Evolutionary conservation across 64 coral and sea anemone species (phyloP), one percentile per base, ranked within the genome.

Genomic region (Actinia equina): DNA sequence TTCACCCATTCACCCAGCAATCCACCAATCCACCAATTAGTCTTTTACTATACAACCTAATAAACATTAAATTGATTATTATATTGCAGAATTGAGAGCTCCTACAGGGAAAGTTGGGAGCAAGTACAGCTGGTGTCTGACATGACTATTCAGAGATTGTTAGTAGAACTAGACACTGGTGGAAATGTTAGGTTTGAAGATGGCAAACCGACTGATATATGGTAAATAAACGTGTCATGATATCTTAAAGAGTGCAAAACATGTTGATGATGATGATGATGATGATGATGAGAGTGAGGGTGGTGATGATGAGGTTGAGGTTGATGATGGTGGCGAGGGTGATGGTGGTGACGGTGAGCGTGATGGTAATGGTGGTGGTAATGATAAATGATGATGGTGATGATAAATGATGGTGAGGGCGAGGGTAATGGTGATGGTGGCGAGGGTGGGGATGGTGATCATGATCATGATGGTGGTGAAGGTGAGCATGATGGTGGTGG

Each of bases 141-240:
- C 18, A 82, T 89, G 84, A 98, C 95, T 13, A 87, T 98, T 22
- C 89, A 98, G 42, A 86, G 95, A 80, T 82, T 98, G 2, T 59
- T 98, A 54, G 61, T 98, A 19, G 95, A 98, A 77, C 80, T 98
- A 15, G 93, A 98, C 58, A 94, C 95, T 15, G 95, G 95, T 43
- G 95, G 95, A 52, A 98, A 98, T 98, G 93, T 98, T 12, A 83
- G 93, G 37, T 98, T 98, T 82, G 95, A 98, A 56, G 95, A 98
- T 86, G 95, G 95, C 43, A 98, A 92, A 41, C 80, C 84, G 10
- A 26, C 78, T 53, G 95, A 98, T 90, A 46, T 89, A 51, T 98
- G 95, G 95, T 98, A 87, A 65, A 14, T 3, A 26, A 22, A n/a
- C 4, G n/a, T 22, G 63, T 22, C 8, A 8, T 7, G 63, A 69